Evolutionary conservation across 1,140 invertebrate genomes (phyloP).

Genomic region (Drosophila teissieri): DNA sequence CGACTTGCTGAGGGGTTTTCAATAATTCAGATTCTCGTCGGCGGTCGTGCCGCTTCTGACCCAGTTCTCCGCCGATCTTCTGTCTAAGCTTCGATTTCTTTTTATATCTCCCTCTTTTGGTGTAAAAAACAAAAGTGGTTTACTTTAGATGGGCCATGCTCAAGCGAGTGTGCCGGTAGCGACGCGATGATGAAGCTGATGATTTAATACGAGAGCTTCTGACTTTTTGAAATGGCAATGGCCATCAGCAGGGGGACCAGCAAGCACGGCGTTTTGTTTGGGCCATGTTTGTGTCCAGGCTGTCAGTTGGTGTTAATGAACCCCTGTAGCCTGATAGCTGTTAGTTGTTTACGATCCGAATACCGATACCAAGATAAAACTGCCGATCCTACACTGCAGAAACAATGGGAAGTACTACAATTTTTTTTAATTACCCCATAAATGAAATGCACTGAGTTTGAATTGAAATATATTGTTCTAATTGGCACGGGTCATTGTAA

Average conservation of each 20-base stretch:
- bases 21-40: constrained; percentile 37
- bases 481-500: too few species aligned
- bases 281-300: constrained; percentile 42
- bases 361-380: constrained; percentile 41
- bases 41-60: constrained; percentile 58
- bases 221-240: constrained; percentile 32
- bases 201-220: constrained; percentile 44
- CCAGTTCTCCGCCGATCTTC: constrained; percentile 53
- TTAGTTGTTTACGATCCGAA: constrained; percentile 70
- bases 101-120: constrained; percentile 33
- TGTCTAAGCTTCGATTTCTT: constrained; percentile 45
- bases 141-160: constrained; percentile 45
- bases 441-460: too few species aligned
- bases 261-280: constrained; percentile 32
- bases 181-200: constrained; percentile 10
- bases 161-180: constrained; percentile 29
- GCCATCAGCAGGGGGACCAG: constrained; percentile 16
- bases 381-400: constrained; percentile 15
- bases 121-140: constrained; percentile 60
- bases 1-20: constrained; percentile 41
- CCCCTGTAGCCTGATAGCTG: constrained; percentile 62
- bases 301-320: constrained; percentile 74
- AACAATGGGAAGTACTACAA: not conserved
- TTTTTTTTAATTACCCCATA: too few species aligned
- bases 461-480: too few species aligned